Evolutionary conservation across 2,113 vertebrate species (phyloP), one percentile per base, ranked within the genome.

Genomic region (Crotalus helleri): DNA sequence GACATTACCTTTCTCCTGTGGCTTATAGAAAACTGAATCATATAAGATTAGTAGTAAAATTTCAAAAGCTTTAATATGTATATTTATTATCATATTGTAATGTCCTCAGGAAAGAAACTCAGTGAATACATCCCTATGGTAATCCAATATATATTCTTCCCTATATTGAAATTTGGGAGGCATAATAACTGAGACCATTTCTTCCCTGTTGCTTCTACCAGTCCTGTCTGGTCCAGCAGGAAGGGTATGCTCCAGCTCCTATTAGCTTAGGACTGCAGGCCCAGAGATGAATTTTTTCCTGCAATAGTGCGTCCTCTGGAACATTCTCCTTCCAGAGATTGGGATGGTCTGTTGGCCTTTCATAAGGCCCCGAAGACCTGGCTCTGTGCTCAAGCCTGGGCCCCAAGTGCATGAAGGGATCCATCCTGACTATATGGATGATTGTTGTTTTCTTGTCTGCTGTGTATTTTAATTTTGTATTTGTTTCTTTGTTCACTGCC

Each of bases 21-120:
- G 11, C 29, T 61, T 64, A 57, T 87, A 57, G 57, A 8, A 33
- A 64, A 12, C 17, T 61, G 29, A 87, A 23, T 46, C 26, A 12
- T 64, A 12, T 12, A 29, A 29, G 26, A 29, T 12, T 29, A 64
- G 26, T 29, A 29, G 61, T 64, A 13, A 64, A 5, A 64, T 64
- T 29, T 29, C 26, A 64, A 74, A 91, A 95, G 39, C 11, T 88
- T 94, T 92, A 94, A 86, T 93, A 90, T 93, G 93, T 94, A 58
- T 90, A 61, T 46, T 88, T 69, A 96, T 69, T 19, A 91, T 93
- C 69, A 93, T 1, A 94, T 57, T 51, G 24, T 53, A 96, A 95
- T 85, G 69, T 44, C 5, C 46, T n/a, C 39, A 94, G 87, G 88
- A 94, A 54, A 33, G 91, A 88, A 92, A 39, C 51, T 21, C 23